A percentile compares a stretch with the other conserved stretches of the same genome.
Evolutionary conservation across 2,888 invertebrate genomes (phyloP).

Genomic region (Chouioia cunea): DNA sequence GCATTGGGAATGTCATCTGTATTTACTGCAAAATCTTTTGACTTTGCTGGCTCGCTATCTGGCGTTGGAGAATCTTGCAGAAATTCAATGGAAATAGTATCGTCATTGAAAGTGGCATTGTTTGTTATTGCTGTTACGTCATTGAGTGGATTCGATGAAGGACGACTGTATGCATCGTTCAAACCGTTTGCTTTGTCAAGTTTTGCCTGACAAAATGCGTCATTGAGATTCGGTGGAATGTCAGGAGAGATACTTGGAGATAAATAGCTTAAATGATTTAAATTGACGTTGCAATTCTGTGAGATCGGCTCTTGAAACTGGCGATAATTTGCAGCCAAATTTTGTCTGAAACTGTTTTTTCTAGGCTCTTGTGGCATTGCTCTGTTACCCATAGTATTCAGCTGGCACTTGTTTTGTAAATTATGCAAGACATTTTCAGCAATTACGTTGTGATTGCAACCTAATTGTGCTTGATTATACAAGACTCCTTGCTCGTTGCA

Average conservation of each 20-base stretch:
- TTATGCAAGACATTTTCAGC: slow-evolving; percentile 54
- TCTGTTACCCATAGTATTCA: slow-evolving; percentile 53
- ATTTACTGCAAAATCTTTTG: slow-evolving; percentile 58
- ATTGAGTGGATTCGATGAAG: slow-evolving; percentile 48
- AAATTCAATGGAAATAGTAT: slow-evolving; percentile 63
- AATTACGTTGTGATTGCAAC: slow-evolving; percentile 51
- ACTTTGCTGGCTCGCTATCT: slow-evolving; percentile 57
- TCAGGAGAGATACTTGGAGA: slow-evolving; percentile 61
- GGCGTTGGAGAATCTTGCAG: slow-evolving; percentile 62
- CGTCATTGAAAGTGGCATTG: slow-evolving; percentile 66
- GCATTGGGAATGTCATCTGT: slow-evolving; percentile 59
- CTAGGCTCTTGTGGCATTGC: slow-evolving; percentile 64
- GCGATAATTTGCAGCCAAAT: slow-evolving; percentile 51
- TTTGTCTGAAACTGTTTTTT: slow-evolving; percentile 55
- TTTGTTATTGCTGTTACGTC: slow-evolving; percentile 63
- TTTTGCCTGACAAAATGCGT: slow-evolving; percentile 60
- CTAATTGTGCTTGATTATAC: slow-evolving; percentile 43
- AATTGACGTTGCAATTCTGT: slow-evolving; percentile 48
- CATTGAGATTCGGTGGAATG: slow-evolving; percentile 62
- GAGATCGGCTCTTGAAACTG: slow-evolving; percentile 52
- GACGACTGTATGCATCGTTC: slow-evolving; percentile 60
- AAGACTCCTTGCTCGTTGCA: slow-evolving; percentile 43
- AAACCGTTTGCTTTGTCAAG: slow-evolving; percentile 57
- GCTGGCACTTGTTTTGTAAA: slow-evolving; percentile 60
- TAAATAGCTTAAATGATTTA: slow-evolving; percentile 51